phyloP scores from a whole-genome alignment of 37 sponge, comb jelly and placozoan genomes.

The Axinella damicornis region DNA sequence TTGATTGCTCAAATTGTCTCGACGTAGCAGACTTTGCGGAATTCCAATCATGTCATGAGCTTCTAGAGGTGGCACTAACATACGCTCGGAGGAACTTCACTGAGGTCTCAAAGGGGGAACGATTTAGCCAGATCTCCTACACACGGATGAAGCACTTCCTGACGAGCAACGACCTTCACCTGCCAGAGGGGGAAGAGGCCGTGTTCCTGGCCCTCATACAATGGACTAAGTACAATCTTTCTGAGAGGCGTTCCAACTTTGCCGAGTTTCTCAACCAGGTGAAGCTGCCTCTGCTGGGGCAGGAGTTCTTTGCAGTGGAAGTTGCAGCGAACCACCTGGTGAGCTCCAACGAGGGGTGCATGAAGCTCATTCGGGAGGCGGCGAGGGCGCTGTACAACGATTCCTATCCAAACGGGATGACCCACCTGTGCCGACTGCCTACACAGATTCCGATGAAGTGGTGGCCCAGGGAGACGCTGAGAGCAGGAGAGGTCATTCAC shows the following conservation, averaged over 20 bases:
- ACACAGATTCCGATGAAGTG: constrained; percentile 90
- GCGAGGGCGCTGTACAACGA: constrained; percentile 82
- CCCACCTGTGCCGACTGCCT: constrained; percentile 79
- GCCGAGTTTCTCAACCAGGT: constrained; percentile 72
- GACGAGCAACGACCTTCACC: constrained; percentile 65
- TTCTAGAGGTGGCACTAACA: constrained; percentile 63
- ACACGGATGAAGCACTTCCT: constrained; percentile 77
- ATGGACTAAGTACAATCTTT: constrained; percentile 78
- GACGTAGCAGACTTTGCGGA: constrained; percentile 91
- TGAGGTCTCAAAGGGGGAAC: constrained; percentile 72
- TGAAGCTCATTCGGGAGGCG: constrained; percentile 85
- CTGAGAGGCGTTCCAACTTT: constrained; percentile 64
- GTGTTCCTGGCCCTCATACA: constrained; percentile 77
- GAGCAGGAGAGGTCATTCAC: constrained; percentile 89
- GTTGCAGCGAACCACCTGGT: constrained; percentile 87
- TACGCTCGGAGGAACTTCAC: constrained; percentile 69
- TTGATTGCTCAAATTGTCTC: constrained; percentile 77
- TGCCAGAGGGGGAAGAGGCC: constrained; percentile 82
- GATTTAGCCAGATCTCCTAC: constrained; percentile 69
- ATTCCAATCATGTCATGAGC: constrained; percentile 80
- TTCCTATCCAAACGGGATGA: constrained; percentile 63
- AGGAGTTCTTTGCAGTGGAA: constrained; percentile 90
- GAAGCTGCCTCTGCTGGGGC: constrained; percentile 86
- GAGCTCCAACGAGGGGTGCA: constrained; percentile 76
- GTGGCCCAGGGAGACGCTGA: constrained; percentile 90